Base-by-base conservation (phyloP, 2,797 vertebrate genomes). In the Catostomus latipinnis region DNA sequence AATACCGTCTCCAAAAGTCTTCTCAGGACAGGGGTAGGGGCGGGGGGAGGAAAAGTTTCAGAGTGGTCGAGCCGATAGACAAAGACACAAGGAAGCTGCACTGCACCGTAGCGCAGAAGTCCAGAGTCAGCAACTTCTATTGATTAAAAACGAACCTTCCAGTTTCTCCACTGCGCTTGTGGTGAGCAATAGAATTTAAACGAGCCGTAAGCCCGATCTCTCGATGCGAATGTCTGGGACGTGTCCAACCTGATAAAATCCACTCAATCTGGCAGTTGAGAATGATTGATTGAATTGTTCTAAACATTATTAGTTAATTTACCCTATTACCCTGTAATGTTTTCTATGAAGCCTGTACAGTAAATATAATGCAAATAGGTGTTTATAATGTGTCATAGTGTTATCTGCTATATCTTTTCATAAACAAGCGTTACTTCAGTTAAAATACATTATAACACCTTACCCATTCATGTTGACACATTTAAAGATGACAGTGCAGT, bases 141-240 rank as follows among this genome's bases (percentile, higher is more conserved):
- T 98, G 97, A 99, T 99, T 98, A 98, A 97, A 98, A 97, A 97
- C 95, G 96, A 97, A 98, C 96, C 97, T 97, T 97, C 96, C 96
- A 96, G 95, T 96, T 95, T 96, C 96, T 96, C 88, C 94, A 90
- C 93, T 90, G 95, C 95, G 92, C 93, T 93, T 93, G 93, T 91
- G 94, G 93, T 93, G 93, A 94, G 95, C 94, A 94, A 93, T 94
- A 96, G 96, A 96, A 98, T 96, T 96, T 96, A 96, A 96, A 96
- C 94, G 95, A 96, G 96, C 95, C 95, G 94, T 90, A 94, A 95
- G 92, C 92, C 93, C 93, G 94, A 93, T 43, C 57, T 57, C 18
- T 62, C 54, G 13, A 46, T 61, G 22, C 56, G 8, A n/a, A 63
- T 77, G 73, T 75, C 61, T 75, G 62, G 52, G 71, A 77, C 68